Conservation (phyloP, 2,113 vertebrate species). For the Poecile atricapillus region DNA sequence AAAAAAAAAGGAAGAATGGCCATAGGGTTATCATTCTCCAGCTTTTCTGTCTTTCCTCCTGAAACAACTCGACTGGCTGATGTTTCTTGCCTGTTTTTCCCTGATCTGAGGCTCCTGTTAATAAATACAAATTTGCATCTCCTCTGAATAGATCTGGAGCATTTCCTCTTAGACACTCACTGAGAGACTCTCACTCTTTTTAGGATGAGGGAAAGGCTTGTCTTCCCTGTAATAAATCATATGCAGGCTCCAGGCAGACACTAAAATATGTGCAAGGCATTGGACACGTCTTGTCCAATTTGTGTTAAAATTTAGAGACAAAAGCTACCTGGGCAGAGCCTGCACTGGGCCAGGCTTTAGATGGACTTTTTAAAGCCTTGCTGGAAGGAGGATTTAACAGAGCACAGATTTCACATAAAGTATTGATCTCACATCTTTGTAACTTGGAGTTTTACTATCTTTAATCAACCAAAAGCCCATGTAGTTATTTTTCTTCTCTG, state of each 20-base stretch:
- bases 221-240: neutral
- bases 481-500: neutral
- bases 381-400: neutral
- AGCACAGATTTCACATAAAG: neutral
- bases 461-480: neutral
- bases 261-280: neutral
- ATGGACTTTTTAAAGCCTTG: neutral
- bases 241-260: neutral
- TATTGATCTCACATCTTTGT: neutral
- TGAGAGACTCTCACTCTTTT: neutral
- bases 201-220: neutral
- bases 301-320: neutral
- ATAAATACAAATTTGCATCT: neutral
- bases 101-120: neutral
- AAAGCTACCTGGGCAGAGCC: neutral
- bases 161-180: neutral
- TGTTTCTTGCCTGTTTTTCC: neutral
- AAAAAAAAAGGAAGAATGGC: neutral
- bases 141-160: neutral
- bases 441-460: neutral
- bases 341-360: neutral
- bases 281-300: neutral
- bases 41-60: neutral
- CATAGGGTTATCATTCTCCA: rapidly evolving
- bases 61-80: neutral